These are phyloP conservation scores for Rosalia funebris DNA, from an alignment of 2,888 invertebrate genomes.

Conservation along the genomic window DNA sequence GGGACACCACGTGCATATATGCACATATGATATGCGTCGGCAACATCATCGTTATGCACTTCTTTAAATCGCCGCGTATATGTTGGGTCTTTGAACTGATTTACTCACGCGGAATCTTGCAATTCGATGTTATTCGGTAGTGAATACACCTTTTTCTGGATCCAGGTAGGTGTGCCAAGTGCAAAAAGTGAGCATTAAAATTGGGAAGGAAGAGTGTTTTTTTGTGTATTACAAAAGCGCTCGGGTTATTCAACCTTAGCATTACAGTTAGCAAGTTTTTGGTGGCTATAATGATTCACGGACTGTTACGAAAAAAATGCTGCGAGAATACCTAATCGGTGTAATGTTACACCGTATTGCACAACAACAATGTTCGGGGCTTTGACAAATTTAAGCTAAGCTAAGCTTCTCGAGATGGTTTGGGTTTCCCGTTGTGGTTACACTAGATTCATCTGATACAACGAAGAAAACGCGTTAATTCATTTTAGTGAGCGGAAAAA, in stretches of 20 bases:
- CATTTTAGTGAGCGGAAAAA: no score
- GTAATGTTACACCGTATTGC: conserved; percentile 41
- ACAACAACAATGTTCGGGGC: conserved; percentile 34
- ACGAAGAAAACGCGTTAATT: no score
- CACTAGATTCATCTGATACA: neutral
- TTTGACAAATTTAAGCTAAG: conserved; percentile 10
- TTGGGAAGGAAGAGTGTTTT: conserved; percentile 23
- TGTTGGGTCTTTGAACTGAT: neutral
- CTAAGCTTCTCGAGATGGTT: conserved; percentile 1
- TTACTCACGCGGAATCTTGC: conserved; percentile 16
- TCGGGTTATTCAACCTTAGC: conserved; percentile 38
- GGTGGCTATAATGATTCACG: conserved; percentile 39
- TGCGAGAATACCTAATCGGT: conserved; percentile 29
- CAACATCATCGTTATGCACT: no score
- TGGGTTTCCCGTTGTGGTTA: conserved; percentile 20
- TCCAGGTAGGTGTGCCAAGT: conserved; percentile 8
- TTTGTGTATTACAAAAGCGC: conserved; percentile 17
- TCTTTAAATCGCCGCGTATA: neutral
- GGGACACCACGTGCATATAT: no score
- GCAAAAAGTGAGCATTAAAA: conserved; percentile 9
- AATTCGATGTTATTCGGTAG: conserved; percentile 39
- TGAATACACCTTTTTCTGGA: conserved; percentile 2
- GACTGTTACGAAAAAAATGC: conserved; percentile 23
- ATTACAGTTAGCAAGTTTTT: conserved; percentile 35
- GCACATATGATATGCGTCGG: no score